These are phyloP conservation scores for Pachypanchax playfairii DNA, from an alignment of 2,113 vertebrate species.

Conservation along the genomic window DNA sequence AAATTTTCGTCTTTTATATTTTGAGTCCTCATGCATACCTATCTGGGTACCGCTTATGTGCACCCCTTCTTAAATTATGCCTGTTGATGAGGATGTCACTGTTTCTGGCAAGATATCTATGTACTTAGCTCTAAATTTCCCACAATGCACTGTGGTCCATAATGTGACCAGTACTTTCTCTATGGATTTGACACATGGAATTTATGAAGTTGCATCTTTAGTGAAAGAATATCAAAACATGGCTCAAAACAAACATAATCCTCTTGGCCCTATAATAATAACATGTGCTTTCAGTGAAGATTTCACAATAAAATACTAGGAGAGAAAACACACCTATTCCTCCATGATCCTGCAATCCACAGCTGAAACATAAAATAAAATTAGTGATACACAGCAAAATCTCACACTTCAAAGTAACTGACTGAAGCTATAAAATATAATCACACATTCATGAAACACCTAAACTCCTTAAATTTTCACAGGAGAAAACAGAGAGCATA, in stretches of 20 bases:
- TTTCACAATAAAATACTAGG: conserved; percentile 23
- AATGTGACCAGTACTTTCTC: no score
- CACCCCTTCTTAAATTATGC: no score
- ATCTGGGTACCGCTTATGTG: no score
- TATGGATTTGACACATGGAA: conserved; percentile 76
- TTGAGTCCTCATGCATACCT: no score
- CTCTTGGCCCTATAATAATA: conserved; percentile 61
- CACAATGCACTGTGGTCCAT: no score
- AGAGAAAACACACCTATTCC: conserved; percentile 5
- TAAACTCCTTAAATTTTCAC: conserved; percentile 48
- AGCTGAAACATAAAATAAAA: conserved; percentile 16
- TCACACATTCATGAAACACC: conserved; percentile 24
- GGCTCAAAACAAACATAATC: conserved; percentile 73
- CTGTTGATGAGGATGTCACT: no score
- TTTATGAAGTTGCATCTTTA: conserved; percentile 73
- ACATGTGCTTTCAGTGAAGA: conserved; percentile 41
- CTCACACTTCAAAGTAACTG: conserved; percentile 17
- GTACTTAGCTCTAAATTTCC: no score
- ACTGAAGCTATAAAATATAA: conserved; percentile 26
- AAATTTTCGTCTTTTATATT: no score
- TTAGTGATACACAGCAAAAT: conserved; percentile 22
- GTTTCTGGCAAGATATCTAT: no score
- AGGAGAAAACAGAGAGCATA: conserved; percentile 40
- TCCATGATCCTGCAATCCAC: conserved; percentile 18
- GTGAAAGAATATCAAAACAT: conserved; percentile 70